These are phyloP conservation scores for Tenualosa thibaudeaui DNA, from an alignment of 2,797 vertebrate species.

Conservation along the genomic window DNA sequence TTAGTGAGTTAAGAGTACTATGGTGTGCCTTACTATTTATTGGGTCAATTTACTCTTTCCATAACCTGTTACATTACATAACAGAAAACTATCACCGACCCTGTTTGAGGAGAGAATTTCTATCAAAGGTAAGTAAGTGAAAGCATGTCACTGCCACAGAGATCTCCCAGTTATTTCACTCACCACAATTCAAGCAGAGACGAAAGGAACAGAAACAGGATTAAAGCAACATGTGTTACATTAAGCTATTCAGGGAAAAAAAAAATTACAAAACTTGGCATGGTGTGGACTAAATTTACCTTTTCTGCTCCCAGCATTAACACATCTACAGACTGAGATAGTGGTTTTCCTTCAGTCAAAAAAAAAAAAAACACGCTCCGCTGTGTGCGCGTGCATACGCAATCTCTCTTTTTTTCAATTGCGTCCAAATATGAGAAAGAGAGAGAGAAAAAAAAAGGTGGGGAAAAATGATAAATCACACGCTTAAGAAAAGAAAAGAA, in stretches of 20 bases:
- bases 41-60: background rate
- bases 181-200: constrained; percentile 57
- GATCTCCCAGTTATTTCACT: constrained; percentile 40
- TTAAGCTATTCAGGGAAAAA: constrained; percentile 53
- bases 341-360: constrained; percentile 74
- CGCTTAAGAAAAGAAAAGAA: constrained; percentile 56
- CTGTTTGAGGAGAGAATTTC: background rate
- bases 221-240: constrained; percentile 65
- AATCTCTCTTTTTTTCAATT: constrained; percentile 72
- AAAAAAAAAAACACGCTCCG: constrained; percentile 74
- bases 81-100: background rate
- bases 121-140: background rate
- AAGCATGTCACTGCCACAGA: background rate
- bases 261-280: constrained; percentile 64
- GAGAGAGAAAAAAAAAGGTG: constrained; percentile 70
- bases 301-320: constrained; percentile 80
- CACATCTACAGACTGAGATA: constrained; percentile 80
- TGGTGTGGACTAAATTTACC: constrained; percentile 81
- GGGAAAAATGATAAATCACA: constrained; percentile 62
- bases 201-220: constrained; percentile 53
- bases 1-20: background rate
- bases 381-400: constrained; percentile 74
- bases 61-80: background rate
- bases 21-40: background rate
- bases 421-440: constrained; percentile 68